Evolutionary conservation across 92 coral and sea anemone species (phyloP).

Genomic region (Porites divaricata): DNA sequence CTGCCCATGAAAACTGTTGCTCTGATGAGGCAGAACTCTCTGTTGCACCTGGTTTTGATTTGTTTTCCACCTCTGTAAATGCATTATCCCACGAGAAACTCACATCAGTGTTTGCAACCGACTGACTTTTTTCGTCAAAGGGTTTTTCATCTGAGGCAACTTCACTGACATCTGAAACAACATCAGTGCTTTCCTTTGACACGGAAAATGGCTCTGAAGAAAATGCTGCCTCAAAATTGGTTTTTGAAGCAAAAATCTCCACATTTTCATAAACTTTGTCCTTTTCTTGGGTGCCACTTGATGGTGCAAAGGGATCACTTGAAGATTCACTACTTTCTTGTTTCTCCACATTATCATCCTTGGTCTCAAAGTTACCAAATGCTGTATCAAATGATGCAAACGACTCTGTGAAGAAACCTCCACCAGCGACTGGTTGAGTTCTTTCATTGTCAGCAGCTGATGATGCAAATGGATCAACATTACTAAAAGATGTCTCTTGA

Average conservation of each 20-base stretch:
- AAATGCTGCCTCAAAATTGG: conserved; percentile 37
- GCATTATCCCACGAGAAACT: conserved; percentile 46
- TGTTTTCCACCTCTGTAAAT: conserved; percentile 18
- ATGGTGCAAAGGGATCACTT: conserved; percentile 45
- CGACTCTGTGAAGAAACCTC: conserved; percentile 22
- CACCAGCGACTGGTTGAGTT: conserved; percentile 14
- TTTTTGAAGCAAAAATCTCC: conserved; percentile 15
- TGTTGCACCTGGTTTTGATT: conserved; percentile 1
- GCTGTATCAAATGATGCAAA: conserved; percentile 71
- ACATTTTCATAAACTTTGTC: conserved; percentile 3
- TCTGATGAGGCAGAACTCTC: conserved; percentile 2
- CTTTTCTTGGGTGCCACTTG: conserved; percentile 14
- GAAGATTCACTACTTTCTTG: neutral
- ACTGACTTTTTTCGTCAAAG: conserved; percentile 3
- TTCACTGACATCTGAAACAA: conserved; percentile 41
- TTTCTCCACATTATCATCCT: neutral
- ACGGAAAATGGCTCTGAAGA: neutral
- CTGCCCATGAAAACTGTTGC: conserved; percentile 28
- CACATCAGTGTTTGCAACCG: conserved; percentile 10
- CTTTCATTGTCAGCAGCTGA: conserved; percentile 23
- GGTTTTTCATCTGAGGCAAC: conserved; percentile 16
- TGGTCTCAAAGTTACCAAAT: conserved; percentile 39
- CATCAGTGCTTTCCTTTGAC: conserved; percentile 1
- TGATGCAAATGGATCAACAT: neutral
- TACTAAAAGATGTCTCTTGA: neutral